phyloP scores from a whole-genome alignment of 2,797 vertebrate genomes.

The Eleutherodactylus coqui region DNA sequence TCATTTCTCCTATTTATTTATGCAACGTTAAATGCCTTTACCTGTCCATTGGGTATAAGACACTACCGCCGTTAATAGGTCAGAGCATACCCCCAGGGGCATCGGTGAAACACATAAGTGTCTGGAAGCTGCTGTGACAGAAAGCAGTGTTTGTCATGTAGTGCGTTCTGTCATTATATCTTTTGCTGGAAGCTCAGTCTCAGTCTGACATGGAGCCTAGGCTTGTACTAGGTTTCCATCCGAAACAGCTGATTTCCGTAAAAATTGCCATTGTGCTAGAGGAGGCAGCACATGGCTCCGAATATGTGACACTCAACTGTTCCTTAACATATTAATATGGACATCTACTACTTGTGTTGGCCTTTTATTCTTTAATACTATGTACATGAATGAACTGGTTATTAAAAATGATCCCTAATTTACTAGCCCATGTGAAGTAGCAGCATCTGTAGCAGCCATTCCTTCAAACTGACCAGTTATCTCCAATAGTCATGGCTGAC shows the following conservation, averaged over 20 bases:
- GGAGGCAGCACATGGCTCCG: background rate
- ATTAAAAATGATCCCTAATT: no score
- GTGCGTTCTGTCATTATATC: slow-evolving; percentile 10
- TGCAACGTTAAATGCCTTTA: background rate
- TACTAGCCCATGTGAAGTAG: no score
- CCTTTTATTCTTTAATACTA: no score
- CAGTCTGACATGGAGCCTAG: slow-evolving; percentile 10
- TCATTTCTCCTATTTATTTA: slow-evolving; percentile 2
- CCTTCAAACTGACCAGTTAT: no score
- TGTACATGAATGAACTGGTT: no score
- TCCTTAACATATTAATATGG: background rate
- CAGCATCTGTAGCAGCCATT: no score
- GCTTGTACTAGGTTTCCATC: background rate
- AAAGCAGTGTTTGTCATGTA: slow-evolving; percentile 11
- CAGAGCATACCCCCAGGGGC: slow-evolving; percentile 4
- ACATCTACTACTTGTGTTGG: no score
- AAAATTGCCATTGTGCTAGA: slow-evolving; percentile 6
- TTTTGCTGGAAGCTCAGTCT: slow-evolving; percentile 4
- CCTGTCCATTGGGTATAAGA: slow-evolving; percentile 28
- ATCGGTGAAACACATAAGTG: slow-evolving; percentile 15
- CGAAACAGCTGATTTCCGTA: slow-evolving; percentile 15
- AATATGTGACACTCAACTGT: background rate
- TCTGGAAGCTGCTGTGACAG: slow-evolving; percentile 34
- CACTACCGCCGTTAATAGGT: slow-evolving; percentile 21
- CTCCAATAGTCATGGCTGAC: no score